These are phyloP conservation scores for Invenusta paracnida DNA, from an alignment of 2,888 invertebrate genomes.

Conservation along the genomic window DNA sequence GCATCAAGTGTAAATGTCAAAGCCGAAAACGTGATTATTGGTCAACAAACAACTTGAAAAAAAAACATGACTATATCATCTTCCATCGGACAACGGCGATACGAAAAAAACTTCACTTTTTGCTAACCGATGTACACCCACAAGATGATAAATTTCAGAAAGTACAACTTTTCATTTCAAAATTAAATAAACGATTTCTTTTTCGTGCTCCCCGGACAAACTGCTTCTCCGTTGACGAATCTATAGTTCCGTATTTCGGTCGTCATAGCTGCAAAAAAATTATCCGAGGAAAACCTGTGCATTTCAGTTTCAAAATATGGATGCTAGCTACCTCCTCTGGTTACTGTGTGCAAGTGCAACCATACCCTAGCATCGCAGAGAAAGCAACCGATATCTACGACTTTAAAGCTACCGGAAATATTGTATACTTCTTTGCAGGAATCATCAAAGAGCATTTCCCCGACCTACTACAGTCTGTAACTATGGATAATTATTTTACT, in stretches of 20 bases:
- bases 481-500: slow-evolving; percentile 17
- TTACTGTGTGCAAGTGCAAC: slow-evolving; percentile 7
- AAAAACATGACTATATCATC: not conserved
- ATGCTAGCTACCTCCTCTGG: slow-evolving; percentile 13
- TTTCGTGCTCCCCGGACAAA: not conserved
- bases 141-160: not conserved
- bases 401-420: not conserved
- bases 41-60: slow-evolving; percentile 8
- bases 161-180: not conserved
- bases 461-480: not conserved
- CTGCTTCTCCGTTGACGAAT: slow-evolving; percentile 10
- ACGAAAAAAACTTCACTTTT: not conserved
- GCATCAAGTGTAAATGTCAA: too few species aligned
- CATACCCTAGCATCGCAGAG: not conserved
- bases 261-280: not conserved
- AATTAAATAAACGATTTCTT: not conserved
- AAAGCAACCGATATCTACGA: not conserved
- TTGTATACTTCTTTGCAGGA: slow-evolving; percentile 21
- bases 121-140: not conserved
- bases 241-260: not conserved
- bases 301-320: not conserved
- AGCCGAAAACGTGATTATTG: slow-evolving; percentile 10
- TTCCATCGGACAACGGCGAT: not conserved
- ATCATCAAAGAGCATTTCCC: not conserved
- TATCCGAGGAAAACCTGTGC: not conserved